These are phyloP conservation scores for Arion vulgaris DNA, from an alignment of 1,140 invertebrate species.

Conservation along the genomic window DNA sequence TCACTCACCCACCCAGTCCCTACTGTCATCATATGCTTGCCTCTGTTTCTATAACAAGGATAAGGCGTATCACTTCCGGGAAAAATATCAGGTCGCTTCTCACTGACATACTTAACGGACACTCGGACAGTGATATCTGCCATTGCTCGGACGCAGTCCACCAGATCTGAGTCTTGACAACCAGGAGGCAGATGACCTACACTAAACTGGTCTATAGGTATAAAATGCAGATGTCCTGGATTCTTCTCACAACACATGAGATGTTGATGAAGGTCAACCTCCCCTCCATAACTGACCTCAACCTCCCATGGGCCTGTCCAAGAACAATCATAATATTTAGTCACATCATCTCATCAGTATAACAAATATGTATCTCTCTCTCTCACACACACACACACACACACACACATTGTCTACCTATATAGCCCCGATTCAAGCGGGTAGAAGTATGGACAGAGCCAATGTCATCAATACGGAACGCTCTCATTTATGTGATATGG, in stretches of 20 bases:
- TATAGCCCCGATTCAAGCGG: too few species aligned
- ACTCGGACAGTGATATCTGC: background rate
- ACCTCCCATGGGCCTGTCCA: background rate
- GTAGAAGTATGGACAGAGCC: too few species aligned
- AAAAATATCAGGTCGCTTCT: background rate
- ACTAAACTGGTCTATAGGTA: conserved; percentile 2
- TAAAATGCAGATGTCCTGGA: background rate
- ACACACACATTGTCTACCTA: too few species aligned
- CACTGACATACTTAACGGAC: background rate
- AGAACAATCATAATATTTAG: too few species aligned
- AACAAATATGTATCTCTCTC: too few species aligned
- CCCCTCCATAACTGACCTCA: background rate
- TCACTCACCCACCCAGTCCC: background rate
- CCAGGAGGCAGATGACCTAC: background rate
- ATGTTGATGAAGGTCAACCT: background rate
- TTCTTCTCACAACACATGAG: background rate
- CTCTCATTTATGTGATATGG: too few species aligned
- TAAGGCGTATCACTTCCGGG: background rate
- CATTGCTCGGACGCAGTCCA: background rate
- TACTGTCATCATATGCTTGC: background rate
- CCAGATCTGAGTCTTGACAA: background rate
- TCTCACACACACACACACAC: too few species aligned
- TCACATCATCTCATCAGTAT: too few species aligned
- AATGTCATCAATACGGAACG: too few species aligned
- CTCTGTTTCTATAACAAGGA: background rate